Evolutionary conservation across 2,113 vertebrate species (phyloP).

Genomic region (Paralichthys olivaceus): DNA sequence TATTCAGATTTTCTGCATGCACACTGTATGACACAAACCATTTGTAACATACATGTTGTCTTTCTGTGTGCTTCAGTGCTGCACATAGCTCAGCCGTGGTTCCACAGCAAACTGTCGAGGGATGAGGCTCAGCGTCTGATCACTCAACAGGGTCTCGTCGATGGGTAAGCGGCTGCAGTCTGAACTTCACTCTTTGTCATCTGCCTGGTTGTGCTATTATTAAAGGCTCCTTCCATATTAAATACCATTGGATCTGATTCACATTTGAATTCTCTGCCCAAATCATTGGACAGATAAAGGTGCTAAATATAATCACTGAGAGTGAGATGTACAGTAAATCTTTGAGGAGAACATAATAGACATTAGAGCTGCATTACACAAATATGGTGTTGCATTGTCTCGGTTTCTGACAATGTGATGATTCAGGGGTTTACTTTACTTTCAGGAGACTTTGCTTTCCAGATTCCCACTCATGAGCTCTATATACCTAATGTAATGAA

Average conservation of each 20-base stretch:
- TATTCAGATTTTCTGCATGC: neutral
- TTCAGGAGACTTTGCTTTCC: no score
- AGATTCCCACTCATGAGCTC: no score
- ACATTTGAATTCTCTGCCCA: neutral
- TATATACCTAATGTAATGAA: no score
- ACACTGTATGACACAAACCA: neutral
- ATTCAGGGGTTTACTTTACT: no score
- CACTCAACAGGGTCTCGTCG: conserved; percentile 92
- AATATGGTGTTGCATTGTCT: no score
- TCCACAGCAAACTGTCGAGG: conserved; percentile 94
- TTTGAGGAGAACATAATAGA: no score
- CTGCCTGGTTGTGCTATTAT: neutral
- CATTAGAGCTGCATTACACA: no score
- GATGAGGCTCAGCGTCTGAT: conserved; percentile 94
- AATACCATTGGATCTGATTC: neutral
- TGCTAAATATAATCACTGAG: no score
- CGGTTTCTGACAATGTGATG: no score
- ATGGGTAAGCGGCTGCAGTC: conserved; percentile 84
- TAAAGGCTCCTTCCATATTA: neutral
- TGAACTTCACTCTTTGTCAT: neutral
- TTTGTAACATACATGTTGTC: neutral
- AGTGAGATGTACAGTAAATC: no score
- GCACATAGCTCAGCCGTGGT: conserved; percentile 94
- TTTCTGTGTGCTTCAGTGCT: conserved; percentile 81
- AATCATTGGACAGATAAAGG: no score